These are phyloP conservation scores for Drosophila testacea DNA, from an alignment of 2,888 invertebrate species.

Conservation along the genomic window DNA sequence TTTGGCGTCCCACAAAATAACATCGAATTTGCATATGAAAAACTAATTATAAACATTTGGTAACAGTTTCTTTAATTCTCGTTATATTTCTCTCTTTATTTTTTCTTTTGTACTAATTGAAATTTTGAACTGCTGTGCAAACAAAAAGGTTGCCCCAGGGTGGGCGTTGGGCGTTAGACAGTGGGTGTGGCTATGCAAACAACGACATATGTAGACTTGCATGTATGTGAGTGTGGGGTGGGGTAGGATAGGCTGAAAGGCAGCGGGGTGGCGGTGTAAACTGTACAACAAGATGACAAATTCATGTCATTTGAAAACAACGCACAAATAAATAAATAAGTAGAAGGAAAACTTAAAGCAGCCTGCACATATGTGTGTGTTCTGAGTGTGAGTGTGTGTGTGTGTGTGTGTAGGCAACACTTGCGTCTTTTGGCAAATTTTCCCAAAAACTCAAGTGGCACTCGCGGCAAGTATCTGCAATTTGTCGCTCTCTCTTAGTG, in stretches of 20 bases:
- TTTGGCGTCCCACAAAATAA: slow-evolving; percentile 51
- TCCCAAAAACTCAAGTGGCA: slow-evolving; percentile 63
- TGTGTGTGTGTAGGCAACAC: slow-evolving; percentile 50
- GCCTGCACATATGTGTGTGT: slow-evolving; percentile 18
- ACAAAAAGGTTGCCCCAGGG: slow-evolving; percentile 48
- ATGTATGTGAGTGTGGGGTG: slow-evolving; percentile 2
- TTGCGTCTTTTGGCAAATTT: slow-evolving; percentile 68
- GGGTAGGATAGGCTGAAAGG: not conserved
- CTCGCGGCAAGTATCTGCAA: slow-evolving; percentile 33
- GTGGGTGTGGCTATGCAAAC: slow-evolving; percentile 69
- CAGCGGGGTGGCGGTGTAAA: slow-evolving; percentile 42
- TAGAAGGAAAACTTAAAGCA: slow-evolving; percentile 32
- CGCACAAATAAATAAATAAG: slow-evolving; percentile 73
- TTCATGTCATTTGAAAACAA: slow-evolving; percentile 66
- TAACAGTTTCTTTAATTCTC: slow-evolving; percentile 47
- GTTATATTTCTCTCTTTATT: slow-evolving; percentile 3
- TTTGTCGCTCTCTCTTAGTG: slow-evolving; percentile 26
- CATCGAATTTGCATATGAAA: slow-evolving; percentile 71
- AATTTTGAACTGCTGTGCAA: slow-evolving; percentile 74
- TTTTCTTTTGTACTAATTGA: slow-evolving; percentile 60
- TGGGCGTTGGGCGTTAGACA: slow-evolving; percentile 23
- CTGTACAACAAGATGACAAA: slow-evolving; percentile 70
- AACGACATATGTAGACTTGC: slow-evolving; percentile 65
- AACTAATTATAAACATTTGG: slow-evolving; percentile 76
- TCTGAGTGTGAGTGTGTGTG: not conserved